These are phyloP conservation scores for Ptychodera flava DNA, from an alignment of 35 echinoderm and acorn worm genomes.

Conservation along the genomic window DNA sequence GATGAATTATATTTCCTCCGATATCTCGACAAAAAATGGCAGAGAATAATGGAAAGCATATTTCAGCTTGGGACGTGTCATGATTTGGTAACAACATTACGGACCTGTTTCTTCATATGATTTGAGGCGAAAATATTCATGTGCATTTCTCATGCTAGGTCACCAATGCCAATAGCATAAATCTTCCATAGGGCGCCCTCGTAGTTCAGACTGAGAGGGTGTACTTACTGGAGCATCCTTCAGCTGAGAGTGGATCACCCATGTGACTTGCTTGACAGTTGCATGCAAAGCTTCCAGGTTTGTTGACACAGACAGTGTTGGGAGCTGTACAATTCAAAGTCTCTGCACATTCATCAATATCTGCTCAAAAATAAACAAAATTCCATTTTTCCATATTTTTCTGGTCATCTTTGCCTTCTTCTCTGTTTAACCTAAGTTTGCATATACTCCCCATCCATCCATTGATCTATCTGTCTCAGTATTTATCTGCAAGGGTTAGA, in stretches of 20 bases:
- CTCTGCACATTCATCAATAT: neutral
- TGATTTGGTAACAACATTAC: neutral
- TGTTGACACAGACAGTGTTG: neutral
- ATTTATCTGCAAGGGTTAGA: too few relatives aligned
- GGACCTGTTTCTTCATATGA: neutral
- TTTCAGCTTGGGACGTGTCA: neutral
- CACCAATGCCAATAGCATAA: neutral
- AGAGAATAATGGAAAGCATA: neutral
- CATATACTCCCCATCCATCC: neutral
- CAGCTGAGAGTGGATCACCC: neutral
- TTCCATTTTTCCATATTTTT: neutral
- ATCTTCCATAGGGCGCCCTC: neutral
- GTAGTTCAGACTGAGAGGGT: neutral
- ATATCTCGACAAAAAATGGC: neutral
- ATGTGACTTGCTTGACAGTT: neutral
- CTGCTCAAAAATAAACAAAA: neutral
- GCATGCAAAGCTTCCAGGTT: neutral
- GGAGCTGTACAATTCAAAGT: neutral
- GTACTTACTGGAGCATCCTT: neutral
- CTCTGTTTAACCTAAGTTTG: neutral
- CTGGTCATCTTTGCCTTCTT: neutral
- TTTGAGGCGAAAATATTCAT: neutral
- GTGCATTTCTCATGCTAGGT: neutral
- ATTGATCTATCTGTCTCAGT: neutral
- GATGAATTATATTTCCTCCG: neutral